Conservation (phyloP, 2,113 vertebrate genomes). For the Ciconia maguari region DNA sequence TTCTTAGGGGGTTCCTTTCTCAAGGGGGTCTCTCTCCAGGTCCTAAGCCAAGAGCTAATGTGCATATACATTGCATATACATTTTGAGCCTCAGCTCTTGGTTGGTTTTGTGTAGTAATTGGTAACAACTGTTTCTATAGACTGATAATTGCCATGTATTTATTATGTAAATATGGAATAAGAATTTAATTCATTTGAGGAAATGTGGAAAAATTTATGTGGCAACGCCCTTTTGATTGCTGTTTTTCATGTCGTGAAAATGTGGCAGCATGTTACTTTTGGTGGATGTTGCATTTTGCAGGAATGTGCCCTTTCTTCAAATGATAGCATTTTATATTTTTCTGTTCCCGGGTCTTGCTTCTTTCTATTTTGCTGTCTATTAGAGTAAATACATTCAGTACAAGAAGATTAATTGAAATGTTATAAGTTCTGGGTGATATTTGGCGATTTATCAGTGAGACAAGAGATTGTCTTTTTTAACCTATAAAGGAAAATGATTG, state of each 20-base stretch:
- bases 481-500: conserved; percentile 4
- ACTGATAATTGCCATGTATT: background rate
- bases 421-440: background rate
- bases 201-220: background rate
- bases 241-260: background rate
- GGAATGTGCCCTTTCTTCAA: background rate
- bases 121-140: background rate
- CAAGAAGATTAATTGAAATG: conserved; percentile 43
- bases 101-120: background rate
- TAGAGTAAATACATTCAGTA: background rate
- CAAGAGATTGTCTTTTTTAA: conserved; percentile 3
- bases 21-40: background rate
- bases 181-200: background rate
- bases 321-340: background rate
- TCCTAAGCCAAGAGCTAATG: background rate
- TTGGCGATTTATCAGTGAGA: background rate
- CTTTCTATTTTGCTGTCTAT: conserved; percentile 3
- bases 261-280: background rate
- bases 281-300: background rate
- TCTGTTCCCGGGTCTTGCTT: background rate
- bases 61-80: background rate
- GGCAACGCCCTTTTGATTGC: background rate
- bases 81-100: background rate
- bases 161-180: background rate
- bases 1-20: background rate